Percentiles rank a stretch among this genome's conserved stretches.
phyloP scores from a whole-genome alignment of 1,140 invertebrate genomes.

The Tetramorium simillimum region DNA sequence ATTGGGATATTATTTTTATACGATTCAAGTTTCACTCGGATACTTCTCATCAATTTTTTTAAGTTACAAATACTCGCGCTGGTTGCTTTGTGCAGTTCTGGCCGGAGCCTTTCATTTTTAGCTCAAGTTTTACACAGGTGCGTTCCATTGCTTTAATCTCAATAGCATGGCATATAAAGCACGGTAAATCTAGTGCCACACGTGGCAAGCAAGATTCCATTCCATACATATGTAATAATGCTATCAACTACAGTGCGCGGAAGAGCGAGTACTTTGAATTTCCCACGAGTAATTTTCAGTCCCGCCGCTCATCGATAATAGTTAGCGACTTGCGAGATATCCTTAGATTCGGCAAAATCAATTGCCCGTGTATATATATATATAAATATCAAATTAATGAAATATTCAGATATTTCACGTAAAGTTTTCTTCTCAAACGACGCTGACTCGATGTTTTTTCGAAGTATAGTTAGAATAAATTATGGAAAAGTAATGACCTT shows the following conservation, averaged over 20 bases:
- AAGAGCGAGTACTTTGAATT: slow-evolving; percentile 27
- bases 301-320: background rate
- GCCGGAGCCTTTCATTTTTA: background rate
- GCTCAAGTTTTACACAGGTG: background rate
- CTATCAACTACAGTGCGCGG: background rate
- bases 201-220: slow-evolving; percentile 27
- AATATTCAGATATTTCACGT: background rate
- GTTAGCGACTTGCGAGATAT: background rate
- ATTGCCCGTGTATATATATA: background rate
- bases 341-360: background rate
- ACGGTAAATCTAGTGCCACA: slow-evolving; percentile 8
- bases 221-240: slow-evolving; percentile 36
- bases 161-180: slow-evolving; percentile 5
- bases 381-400: background rate
- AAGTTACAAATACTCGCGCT: background rate
- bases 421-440: background rate
- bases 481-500: background rate
- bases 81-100: background rate
- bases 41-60: background rate
- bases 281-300: slow-evolving; percentile 43
- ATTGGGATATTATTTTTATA: background rate
- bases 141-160: slow-evolving; percentile 26
- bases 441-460: background rate
- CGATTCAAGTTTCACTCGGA: background rate
- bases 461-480: background rate